Conservation (phyloP, 1,140 invertebrate species). For the Branchinecta lynchi region DNA sequence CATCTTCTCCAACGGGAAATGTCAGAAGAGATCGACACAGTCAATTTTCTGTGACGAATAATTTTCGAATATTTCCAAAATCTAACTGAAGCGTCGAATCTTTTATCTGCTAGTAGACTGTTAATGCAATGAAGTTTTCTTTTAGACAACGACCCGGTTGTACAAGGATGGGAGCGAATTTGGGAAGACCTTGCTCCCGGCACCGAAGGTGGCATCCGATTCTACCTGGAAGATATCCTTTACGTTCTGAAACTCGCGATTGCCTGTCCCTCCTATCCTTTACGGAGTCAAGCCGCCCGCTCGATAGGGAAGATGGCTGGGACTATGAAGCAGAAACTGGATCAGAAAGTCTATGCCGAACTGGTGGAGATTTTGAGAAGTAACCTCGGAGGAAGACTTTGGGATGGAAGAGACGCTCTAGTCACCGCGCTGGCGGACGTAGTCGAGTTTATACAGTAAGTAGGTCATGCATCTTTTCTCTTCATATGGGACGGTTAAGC, state of each 20-base stretch:
- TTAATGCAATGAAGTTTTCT: no score
- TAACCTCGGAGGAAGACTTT: background rate
- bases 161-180: slow-evolving; percentile 61
- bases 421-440: background rate
- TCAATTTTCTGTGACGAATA: no score
- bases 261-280: slow-evolving; percentile 65
- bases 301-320: background rate
- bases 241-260: slow-evolving; percentile 48
- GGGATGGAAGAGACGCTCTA: background rate
- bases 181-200: slow-evolving; percentile 76
- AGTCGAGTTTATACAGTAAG: background rate
- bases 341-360: background rate
- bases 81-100: no score
- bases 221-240: slow-evolving; percentile 57
- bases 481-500: no score
- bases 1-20: no score
- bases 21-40: no score
- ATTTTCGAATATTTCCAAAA: no score
- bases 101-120: no score
- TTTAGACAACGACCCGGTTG: slow-evolving; percentile 12
- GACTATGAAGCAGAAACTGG: background rate
- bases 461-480: no score
- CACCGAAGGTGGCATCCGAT: slow-evolving; percentile 58
- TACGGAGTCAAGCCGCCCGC: slow-evolving; percentile 51
- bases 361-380: background rate